Evolutionary conservation across 2,797 vertebrate genomes (phyloP).

Genomic region (Tokudaia tokunoshimensis): DNA sequence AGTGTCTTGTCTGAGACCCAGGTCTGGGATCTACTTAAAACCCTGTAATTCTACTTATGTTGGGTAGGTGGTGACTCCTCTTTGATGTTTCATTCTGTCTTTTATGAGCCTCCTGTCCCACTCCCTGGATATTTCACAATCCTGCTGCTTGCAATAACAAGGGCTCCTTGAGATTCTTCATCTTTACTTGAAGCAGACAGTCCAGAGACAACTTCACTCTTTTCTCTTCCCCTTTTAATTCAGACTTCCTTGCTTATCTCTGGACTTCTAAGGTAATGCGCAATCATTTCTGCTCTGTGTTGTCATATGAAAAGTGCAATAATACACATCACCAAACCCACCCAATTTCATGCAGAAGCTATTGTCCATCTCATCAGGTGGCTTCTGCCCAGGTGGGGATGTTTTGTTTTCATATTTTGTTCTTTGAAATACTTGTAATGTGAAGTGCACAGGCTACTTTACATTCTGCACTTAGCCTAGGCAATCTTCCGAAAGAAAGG

Average conservation of each 20-base stretch:
- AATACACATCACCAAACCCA: not conserved
- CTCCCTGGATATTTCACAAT: not conserved
- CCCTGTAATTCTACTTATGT: not conserved
- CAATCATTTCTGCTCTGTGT: not conserved
- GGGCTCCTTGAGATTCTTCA: not conserved
- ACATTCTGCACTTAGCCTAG: not conserved
- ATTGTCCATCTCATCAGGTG: not conserved
- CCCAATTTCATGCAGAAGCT: not conserved
- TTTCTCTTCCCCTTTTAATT: not conserved
- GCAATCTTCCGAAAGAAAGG: conserved; percentile 17
- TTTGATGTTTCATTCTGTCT: not conserved
- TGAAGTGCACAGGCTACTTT: conserved; percentile 5
- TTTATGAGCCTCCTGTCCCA: not conserved
- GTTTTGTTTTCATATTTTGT: not conserved
- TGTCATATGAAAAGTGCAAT: not conserved
- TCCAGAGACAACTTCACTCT: too few relatives aligned
- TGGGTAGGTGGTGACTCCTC: not conserved
- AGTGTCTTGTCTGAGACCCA: not conserved
- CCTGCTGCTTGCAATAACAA: not conserved
- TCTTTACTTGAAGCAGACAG: not conserved
- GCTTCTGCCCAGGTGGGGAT: not conserved
- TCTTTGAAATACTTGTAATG: conserved; percentile 9
- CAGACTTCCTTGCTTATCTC: not conserved
- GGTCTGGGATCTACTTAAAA: not conserved
- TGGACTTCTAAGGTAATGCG: not conserved